phyloP scores from a whole-genome alignment of 2,797 vertebrate genomes.

The Schizothorax lantsangensis region DNA sequence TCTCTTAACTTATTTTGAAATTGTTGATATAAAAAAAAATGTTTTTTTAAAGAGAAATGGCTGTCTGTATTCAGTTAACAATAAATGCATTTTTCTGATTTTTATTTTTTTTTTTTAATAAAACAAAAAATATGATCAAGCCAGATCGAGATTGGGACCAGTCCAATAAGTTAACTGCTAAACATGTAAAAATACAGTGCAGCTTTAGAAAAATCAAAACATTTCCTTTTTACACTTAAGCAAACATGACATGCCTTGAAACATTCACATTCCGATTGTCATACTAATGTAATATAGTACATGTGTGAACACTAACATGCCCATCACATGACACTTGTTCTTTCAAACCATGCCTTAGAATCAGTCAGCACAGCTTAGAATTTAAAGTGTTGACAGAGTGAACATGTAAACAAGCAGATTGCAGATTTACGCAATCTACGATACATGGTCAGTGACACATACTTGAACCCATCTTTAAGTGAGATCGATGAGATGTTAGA shows the following conservation, averaged over 20 bases:
- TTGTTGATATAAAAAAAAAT: conserved; percentile 64
- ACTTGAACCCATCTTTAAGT: neutral
- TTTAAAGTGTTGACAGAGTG: neutral
- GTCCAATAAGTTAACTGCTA: neutral
- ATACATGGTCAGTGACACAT: conserved; percentile 2
- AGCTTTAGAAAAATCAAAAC: no score
- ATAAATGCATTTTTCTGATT: neutral
- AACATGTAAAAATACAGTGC: neutral
- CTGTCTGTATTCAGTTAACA: neutral
- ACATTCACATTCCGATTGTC: neutral
- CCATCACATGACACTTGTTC: neutral
- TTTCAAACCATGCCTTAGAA: neutral
- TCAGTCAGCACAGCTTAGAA: neutral
- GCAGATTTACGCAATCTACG: neutral
- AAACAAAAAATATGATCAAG: neutral
- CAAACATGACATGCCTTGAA: neutral
- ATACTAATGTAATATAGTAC: neutral
- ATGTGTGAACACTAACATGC: neutral
- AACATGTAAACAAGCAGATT: neutral
- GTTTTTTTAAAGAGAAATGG: conserved; percentile 66
- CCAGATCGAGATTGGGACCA: neutral
- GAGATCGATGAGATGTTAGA: neutral
- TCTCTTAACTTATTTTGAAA: conserved; percentile 82
- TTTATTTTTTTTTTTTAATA: neutral
- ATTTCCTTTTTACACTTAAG: neutral